Conservation (phyloP, 2,113 vertebrate species). For the Coturnix japonica region DNA sequence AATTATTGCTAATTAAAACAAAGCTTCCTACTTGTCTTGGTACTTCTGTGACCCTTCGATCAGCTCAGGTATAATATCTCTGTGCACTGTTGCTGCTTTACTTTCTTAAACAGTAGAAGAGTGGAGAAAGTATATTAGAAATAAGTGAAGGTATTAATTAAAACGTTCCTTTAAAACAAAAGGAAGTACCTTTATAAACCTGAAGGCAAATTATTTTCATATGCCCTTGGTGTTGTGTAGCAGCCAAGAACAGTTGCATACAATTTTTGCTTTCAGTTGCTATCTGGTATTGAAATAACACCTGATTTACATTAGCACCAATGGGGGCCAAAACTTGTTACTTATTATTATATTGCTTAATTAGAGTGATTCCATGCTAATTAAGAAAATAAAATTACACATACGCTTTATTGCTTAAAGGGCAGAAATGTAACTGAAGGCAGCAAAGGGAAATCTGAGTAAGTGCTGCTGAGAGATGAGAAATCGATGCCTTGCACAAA, state of each 20-base stretch:
- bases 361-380: neutral
- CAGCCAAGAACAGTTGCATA: neutral
- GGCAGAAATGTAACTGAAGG: neutral
- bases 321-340: neutral
- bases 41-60: neutral
- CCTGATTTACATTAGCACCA: neutral
- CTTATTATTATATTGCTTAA: neutral
- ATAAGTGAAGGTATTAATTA: neutral
- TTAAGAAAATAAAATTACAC: neutral
- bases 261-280: neutral
- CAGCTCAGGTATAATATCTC: neutral
- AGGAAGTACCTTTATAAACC: neutral
- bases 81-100: neutral
- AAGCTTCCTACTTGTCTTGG: neutral
- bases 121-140: neutral
- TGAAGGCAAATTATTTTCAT: neutral
- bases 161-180: neutral
- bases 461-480: neutral
- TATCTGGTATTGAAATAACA: neutral
- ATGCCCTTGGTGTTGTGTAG: neutral
- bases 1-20: neutral
- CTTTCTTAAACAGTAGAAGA: neutral
- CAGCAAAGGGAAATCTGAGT: neutral
- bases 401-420: neutral
- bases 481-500: neutral